These are phyloP conservation scores for Loris lydekkerianus DNA, from an alignment of 2,797 vertebrate species.

Conservation along the genomic window DNA sequence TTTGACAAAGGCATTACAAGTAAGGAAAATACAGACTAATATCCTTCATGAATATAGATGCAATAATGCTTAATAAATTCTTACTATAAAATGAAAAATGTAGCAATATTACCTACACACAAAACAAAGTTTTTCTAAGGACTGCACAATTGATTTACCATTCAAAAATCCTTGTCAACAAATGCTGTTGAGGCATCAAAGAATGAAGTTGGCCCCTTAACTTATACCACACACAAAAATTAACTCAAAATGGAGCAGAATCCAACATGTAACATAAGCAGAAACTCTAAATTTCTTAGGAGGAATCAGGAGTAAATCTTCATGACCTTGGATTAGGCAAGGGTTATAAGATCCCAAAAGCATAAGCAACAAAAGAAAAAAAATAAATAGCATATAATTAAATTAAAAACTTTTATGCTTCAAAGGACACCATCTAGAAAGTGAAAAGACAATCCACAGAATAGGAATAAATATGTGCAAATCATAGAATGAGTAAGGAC, in stretches of 20 bases:
- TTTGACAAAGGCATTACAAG: slow-evolving; percentile 1
- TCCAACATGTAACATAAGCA: background rate
- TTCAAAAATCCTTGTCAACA: background rate
- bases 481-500: background rate
- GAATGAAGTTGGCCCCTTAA: background rate
- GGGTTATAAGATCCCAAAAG: background rate
- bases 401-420: slow-evolving; percentile 19
- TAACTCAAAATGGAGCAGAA: background rate
- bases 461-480: background rate
- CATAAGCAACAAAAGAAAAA: slow-evolving; percentile 25
- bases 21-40: background rate
- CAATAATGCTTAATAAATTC: background rate
- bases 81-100: background rate
- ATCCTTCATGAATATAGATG: background rate
- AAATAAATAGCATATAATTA: background rate
- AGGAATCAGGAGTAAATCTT: background rate
- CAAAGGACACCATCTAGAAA: background rate
- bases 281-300: background rate
- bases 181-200: background rate
- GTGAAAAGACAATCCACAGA: background rate
- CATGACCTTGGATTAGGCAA: background rate
- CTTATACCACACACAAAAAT: background rate
- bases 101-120: background rate
- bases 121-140: slow-evolving; percentile 1
- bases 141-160: background rate